Conservation (phyloP, 2,888 invertebrate species). For the Apodemia duryi region DNA sequence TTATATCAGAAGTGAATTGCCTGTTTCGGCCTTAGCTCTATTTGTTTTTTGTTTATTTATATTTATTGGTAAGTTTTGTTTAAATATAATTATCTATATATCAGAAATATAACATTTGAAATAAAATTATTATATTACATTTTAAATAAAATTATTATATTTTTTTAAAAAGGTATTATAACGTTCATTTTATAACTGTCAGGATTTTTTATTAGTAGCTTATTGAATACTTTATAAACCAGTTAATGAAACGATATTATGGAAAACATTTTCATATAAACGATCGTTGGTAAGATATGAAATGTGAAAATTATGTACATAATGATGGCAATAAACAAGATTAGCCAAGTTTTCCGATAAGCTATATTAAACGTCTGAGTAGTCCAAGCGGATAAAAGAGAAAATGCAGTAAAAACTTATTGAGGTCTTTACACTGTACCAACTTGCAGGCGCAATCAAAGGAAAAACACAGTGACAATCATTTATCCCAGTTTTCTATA, state of each 20-base stretch:
- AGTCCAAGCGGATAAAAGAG: conserved; percentile 48
- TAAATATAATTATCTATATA: too few species aligned
- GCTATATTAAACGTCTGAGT: conserved; percentile 21
- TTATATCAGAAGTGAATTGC: too few species aligned
- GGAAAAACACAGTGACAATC: conserved; percentile 41
- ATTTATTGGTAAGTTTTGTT: too few species aligned
- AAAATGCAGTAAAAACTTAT: conserved; percentile 58
- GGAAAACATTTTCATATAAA: conserved; percentile 1
- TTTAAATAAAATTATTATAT: too few species aligned
- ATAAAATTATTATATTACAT: too few species aligned
- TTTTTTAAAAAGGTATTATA: too few species aligned
- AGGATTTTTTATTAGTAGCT: too few species aligned
- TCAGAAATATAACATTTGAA: too few species aligned
- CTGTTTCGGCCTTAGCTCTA: too few species aligned
- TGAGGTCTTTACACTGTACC: conserved; percentile 47
- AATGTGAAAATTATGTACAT: conserved; percentile 1
- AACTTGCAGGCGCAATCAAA: conserved; percentile 30
- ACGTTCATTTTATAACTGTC: too few species aligned
- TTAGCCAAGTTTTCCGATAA: conserved; percentile 22
- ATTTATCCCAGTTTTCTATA: background rate
- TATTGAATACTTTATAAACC: background rate
- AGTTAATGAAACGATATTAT: background rate
- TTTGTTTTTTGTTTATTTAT: too few species aligned
- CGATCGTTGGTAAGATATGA: background rate
- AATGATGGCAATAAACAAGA: conserved; percentile 11